Conservation (phyloP, 2,888 invertebrate genomes). For the Atherix ibis region DNA sequence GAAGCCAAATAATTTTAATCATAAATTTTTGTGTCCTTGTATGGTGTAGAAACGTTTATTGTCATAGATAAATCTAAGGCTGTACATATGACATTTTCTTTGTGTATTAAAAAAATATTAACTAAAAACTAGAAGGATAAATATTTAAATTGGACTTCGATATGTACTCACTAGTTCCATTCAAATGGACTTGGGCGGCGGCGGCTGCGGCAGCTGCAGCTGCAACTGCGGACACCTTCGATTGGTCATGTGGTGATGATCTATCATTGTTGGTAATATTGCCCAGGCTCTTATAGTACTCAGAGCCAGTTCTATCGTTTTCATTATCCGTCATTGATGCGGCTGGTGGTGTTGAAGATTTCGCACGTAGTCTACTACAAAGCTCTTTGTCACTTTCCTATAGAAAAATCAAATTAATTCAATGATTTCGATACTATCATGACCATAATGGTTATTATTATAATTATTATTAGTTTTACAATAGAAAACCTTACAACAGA, state of each 20-base stretch:
- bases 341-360: conserved; percentile 11
- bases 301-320: conserved; percentile 19
- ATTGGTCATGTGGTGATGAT: conserved; percentile 19
- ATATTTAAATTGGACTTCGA: conserved; percentile 29
- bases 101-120: too few relatives aligned
- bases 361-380: conserved; percentile 24
- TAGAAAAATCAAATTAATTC: conserved; percentile 11
- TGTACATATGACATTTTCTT: too few relatives aligned
- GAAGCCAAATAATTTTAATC: too few relatives aligned
- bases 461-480: too few relatives aligned
- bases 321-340: too few relatives aligned
- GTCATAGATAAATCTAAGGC: too few relatives aligned
- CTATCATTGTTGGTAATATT: conserved; percentile 22
- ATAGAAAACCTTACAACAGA: too few relatives aligned
- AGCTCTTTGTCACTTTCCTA: conserved; percentile 30
- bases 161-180: conserved; percentile 48
- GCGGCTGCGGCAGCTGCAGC: conserved; percentile 35
- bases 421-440: too few relatives aligned
- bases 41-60: too few relatives aligned
- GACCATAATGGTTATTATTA: too few relatives aligned
- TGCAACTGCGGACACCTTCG: conserved; percentile 30
- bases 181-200: conserved; percentile 41
- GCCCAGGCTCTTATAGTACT: conserved; percentile 28
- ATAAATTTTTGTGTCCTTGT: too few relatives aligned
- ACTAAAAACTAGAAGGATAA: too few relatives aligned